These are phyloP conservation scores for Lamellibrachia satsuma DNA, from an alignment of 2,888 invertebrate genomes.

Conservation along the genomic window DNA sequence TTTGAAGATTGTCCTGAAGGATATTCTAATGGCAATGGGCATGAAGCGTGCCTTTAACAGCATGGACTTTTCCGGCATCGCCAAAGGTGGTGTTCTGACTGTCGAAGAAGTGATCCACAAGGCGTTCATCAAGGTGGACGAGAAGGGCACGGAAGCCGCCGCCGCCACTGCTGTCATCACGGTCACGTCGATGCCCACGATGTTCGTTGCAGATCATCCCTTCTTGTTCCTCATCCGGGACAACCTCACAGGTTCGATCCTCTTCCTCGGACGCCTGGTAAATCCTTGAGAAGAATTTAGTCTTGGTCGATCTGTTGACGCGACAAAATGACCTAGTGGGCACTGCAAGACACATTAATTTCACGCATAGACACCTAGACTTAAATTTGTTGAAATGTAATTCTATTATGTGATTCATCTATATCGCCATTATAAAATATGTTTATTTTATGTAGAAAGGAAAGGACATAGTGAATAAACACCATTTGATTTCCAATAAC, in stretches of 20 bases:
- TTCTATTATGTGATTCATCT: not conserved
- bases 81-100: conserved; percentile 41
- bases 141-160: conserved; percentile 62
- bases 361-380: not conserved
- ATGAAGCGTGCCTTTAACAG: conserved; percentile 49
- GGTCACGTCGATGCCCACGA: not conserved
- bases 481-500: not conserved
- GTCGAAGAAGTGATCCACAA: conserved; percentile 56
- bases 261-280: conserved; percentile 35
- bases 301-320: not conserved
- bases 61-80: conserved; percentile 58
- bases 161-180: conserved; percentile 49
- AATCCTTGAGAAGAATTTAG: not conserved
- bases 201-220: conserved; percentile 52
- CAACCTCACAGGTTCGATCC: conserved; percentile 25
- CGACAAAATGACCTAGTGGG: not conserved
- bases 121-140: conserved; percentile 61
- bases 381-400: not conserved
- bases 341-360: not conserved
- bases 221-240: conserved; percentile 57
- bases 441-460: not conserved
- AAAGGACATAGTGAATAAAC: not conserved
- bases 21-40: conserved; percentile 47
- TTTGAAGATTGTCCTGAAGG: conserved; percentile 43
- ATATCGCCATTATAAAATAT: not conserved